phyloP scores from a whole-genome alignment of 2,888 invertebrate genomes.

The Diaperis boleti region DNA sequence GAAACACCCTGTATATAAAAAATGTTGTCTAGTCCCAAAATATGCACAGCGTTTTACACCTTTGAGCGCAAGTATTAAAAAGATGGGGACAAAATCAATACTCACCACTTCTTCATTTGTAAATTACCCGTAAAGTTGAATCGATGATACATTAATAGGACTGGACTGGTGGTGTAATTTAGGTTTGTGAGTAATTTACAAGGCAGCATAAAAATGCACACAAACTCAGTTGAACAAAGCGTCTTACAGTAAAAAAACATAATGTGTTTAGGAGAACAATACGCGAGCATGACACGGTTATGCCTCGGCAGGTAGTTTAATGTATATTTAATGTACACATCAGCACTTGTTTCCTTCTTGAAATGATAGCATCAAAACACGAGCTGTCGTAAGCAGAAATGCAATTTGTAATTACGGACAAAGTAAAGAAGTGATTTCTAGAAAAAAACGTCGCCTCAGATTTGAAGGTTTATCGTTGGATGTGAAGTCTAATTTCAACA shows the following conservation, averaged over 20 bases:
- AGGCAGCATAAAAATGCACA: not conserved
- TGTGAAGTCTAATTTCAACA: not conserved
- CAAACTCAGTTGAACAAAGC: not conserved
- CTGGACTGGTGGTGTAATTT: no score
- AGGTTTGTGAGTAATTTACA: no score
- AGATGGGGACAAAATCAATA: no score
- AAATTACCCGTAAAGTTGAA: no score
- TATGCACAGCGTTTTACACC: no score
- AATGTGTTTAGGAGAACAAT: not conserved
- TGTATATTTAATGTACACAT: constrained; percentile 3
- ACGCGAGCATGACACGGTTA: not conserved
- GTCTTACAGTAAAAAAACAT: not conserved
- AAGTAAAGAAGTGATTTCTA: no score
- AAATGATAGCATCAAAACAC: not conserved
- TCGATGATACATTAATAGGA: no score
- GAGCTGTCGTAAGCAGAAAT: not conserved
- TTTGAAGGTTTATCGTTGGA: not conserved
- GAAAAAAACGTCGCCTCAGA: not conserved
- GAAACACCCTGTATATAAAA: no score
- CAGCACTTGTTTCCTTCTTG: not conserved
- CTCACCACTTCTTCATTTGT: no score
- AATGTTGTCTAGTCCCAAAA: no score
- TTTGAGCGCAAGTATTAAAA: no score
- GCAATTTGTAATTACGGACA: not conserved
- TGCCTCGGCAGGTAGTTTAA: not conserved